Evolutionary conservation across 2,797 vertebrate species (phyloP).

Genomic region (Spondyliosoma cantharus): DNA sequence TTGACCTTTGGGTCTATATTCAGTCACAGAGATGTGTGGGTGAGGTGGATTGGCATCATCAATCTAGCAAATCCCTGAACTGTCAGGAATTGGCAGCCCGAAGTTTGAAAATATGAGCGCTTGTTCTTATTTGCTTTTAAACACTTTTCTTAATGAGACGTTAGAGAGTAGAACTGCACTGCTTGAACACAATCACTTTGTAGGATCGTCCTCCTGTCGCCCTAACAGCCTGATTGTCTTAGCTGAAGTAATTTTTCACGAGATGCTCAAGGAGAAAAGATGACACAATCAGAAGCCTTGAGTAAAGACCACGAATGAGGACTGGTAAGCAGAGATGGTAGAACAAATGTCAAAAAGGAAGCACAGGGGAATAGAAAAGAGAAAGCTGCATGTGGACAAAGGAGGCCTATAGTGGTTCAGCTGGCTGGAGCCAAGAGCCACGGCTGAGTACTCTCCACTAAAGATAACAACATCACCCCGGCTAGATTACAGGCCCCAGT

Average conservation of each 20-base stretch:
- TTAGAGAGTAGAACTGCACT: not conserved
- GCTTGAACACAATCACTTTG: not conserved
- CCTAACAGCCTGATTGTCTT: slow-evolving; percentile 11
- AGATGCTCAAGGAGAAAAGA: slow-evolving; percentile 1
- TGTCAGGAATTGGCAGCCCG: slow-evolving; percentile 34
- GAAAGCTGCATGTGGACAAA: slow-evolving; percentile 43
- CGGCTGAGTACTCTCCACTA: slow-evolving; percentile 69
- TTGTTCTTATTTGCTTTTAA: slow-evolving; percentile 38
- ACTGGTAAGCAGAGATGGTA: slow-evolving; percentile 3
- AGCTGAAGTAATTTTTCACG: slow-evolving; percentile 24
- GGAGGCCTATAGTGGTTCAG: slow-evolving; percentile 34
- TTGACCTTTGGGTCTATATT: slow-evolving; percentile 75
- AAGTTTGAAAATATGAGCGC: slow-evolving; percentile 34
- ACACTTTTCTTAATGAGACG: slow-evolving; percentile 15
- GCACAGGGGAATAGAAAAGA: slow-evolving; percentile 1
- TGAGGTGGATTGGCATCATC: slow-evolving; percentile 54
- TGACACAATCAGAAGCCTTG: slow-evolving; percentile 31
- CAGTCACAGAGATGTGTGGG: slow-evolving; percentile 54
- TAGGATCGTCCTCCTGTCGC: not conserved
- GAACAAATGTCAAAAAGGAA: slow-evolving; percentile 16
- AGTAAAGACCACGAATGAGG: slow-evolving; percentile 18
- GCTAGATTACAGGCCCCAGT: slow-evolving; percentile 64
- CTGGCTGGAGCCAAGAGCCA: slow-evolving; percentile 53
- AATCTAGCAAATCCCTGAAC: slow-evolving; percentile 40
- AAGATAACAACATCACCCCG: slow-evolving; percentile 71